phyloP scores from a whole-genome alignment of 1,140 invertebrate species.

The Halesus radiatus region DNA sequence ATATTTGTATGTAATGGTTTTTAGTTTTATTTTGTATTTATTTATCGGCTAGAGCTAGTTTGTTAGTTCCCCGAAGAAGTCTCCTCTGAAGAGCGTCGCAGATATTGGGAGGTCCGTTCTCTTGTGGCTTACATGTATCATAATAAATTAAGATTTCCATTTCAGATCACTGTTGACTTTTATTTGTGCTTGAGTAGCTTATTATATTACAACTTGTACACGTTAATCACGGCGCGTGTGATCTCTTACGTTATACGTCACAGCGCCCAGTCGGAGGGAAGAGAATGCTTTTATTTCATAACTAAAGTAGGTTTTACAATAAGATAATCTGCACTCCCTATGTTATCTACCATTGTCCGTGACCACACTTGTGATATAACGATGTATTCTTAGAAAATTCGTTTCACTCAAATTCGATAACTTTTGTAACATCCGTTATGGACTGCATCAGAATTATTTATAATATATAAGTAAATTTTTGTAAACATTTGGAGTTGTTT shows the following conservation, averaged over 20 bases:
- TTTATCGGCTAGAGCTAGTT: neutral
- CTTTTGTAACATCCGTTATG: slow-evolving; percentile 28
- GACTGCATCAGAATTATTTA: slow-evolving; percentile 34
- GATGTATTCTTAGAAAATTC: slow-evolving; percentile 30
- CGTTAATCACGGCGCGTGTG: no score
- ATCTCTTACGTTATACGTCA: no score
- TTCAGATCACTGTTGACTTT: no score
- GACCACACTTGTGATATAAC: slow-evolving; percentile 21
- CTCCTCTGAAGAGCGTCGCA: no score
- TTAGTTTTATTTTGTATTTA: slow-evolving; percentile 15
- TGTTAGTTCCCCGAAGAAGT: no score
- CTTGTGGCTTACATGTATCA: no score
- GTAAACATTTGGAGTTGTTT: no score
- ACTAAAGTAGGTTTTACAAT: slow-evolving; percentile 20
- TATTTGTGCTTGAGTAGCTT: no score
- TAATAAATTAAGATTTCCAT: no score
- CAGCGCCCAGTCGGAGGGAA: no score
- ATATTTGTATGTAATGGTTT: neutral
- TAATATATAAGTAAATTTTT: slow-evolving; percentile 36
- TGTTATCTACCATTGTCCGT: neutral
- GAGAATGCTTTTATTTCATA: slow-evolving; percentile 22
- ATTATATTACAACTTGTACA: no score
- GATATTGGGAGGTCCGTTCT: no score
- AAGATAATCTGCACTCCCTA: slow-evolving; percentile 7
- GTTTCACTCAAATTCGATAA: slow-evolving; percentile 19